Evolutionary conservation across 1,140 invertebrate genomes (phyloP).

Genomic region (Sycophila sp.): DNA sequence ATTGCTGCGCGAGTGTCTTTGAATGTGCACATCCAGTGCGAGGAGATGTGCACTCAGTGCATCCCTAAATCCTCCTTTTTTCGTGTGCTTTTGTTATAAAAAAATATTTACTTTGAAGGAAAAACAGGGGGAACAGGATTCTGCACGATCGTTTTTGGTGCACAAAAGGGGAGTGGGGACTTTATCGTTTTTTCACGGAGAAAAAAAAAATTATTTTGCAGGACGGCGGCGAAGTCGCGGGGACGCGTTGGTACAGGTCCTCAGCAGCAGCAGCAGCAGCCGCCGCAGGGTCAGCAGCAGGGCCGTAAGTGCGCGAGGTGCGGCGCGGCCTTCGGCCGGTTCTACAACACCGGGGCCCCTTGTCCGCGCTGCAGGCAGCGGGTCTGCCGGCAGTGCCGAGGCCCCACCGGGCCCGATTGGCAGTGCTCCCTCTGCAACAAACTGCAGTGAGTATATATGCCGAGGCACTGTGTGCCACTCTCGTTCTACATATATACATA

Average conservation of each 20-base stretch:
- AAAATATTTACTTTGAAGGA: no score
- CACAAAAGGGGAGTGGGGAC: no score
- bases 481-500: neutral
- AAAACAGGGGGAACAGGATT: no score
- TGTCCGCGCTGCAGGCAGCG: constrained; percentile 76
- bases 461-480: neutral
- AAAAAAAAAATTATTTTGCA: no score
- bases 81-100: no score
- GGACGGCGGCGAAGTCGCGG: neutral
- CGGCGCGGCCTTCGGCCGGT: constrained; percentile 74
- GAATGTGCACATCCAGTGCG: no score
- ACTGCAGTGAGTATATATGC: constrained; percentile 72
- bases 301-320: constrained; percentile 75
- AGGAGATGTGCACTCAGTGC: no score
- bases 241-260: neutral
- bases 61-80: no score
- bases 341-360: constrained; percentile 79
- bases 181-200: no score
- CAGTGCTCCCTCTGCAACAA: constrained; percentile 80
- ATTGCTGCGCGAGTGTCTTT: no score
- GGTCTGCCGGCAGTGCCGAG: constrained; percentile 80
- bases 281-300: constrained; percentile 11
- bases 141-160: no score
- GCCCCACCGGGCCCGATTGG: constrained; percentile 70
- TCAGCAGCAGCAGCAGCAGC: neutral